These are phyloP conservation scores for Mormyrus iriodes DNA, from an alignment of 2,113 vertebrate species.

Conservation along the genomic window DNA sequence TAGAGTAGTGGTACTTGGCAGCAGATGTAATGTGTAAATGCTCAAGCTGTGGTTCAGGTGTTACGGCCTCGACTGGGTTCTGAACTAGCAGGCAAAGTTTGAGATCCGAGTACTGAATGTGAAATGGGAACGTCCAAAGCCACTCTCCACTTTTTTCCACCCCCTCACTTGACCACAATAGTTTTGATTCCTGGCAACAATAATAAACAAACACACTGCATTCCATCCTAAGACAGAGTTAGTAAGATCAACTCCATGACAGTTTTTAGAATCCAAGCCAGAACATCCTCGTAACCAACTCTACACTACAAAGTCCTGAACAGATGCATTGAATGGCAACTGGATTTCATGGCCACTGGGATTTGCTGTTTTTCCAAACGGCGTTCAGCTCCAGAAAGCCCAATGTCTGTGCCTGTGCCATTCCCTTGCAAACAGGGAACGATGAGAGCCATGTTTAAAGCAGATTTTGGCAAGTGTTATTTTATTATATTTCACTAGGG, in stretches of 20 bases:
- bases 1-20: neutral
- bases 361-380: neutral
- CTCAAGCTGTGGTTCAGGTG: neutral
- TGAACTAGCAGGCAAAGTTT: neutral
- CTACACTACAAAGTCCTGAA: neutral
- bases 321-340: neutral
- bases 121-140: neutral
- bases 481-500: neutral
- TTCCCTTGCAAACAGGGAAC: neutral
- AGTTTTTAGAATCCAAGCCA: neutral
- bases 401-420: neutral
- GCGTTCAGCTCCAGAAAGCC: neutral
- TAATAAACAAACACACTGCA: slow-evolving; percentile 6
- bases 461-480: neutral
- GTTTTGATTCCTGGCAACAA: neutral
- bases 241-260: neutral
- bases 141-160: neutral
- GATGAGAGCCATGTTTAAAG: neutral
- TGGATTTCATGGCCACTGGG: neutral
- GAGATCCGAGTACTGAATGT: neutral
- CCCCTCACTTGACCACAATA: neutral
- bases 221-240: neutral
- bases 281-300: neutral
- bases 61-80: neutral
- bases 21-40: neutral